These are phyloP conservation scores for Eupithecia centaureata DNA, from an alignment of 2,888 invertebrate genomes.

Conservation along the genomic window DNA sequence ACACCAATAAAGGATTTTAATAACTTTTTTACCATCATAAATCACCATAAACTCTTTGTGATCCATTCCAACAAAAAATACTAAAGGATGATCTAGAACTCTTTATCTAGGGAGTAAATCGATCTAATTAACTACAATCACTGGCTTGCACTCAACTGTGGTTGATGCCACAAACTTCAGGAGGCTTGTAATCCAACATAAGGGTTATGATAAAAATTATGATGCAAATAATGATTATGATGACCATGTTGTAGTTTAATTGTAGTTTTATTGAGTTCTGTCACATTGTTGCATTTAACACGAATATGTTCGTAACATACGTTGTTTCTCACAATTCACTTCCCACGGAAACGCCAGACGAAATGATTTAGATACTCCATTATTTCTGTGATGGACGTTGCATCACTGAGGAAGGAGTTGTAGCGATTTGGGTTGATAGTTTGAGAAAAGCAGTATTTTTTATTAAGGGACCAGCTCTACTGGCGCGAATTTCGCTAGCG, in stretches of 20 bases:
- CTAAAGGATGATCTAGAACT: too few relatives aligned
- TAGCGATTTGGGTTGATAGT: neutral
- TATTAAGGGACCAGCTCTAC: neutral
- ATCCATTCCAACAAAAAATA: neutral
- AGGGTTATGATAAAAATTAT: too few relatives aligned
- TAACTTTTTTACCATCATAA: too few relatives aligned
- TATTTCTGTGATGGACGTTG: constrained; percentile 55
- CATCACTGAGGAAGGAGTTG: constrained; percentile 45
- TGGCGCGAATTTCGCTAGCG: neutral
- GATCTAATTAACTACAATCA: too few relatives aligned
- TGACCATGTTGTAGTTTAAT: neutral
- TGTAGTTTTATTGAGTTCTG: constrained; percentile 17
- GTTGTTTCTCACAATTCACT: constrained; percentile 55
- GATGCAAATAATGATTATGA: neutral
- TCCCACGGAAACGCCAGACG: constrained; percentile 61
- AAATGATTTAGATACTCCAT: constrained; percentile 61
- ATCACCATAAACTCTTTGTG: neutral
- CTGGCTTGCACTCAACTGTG: too few relatives aligned
- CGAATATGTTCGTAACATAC: constrained; percentile 28
- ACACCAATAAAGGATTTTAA: too few relatives aligned
- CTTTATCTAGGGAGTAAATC: too few relatives aligned
- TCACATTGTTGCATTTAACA: constrained; percentile 18
- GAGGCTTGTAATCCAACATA: too few relatives aligned
- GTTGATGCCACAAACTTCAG: neutral
- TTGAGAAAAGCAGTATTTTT: neutral